Percentiles rank a stretch among this genome's conserved stretches.
Evolutionary conservation across 2,797 vertebrate species (phyloP).

Genomic region (Mormyrops boulengeri): DNA sequence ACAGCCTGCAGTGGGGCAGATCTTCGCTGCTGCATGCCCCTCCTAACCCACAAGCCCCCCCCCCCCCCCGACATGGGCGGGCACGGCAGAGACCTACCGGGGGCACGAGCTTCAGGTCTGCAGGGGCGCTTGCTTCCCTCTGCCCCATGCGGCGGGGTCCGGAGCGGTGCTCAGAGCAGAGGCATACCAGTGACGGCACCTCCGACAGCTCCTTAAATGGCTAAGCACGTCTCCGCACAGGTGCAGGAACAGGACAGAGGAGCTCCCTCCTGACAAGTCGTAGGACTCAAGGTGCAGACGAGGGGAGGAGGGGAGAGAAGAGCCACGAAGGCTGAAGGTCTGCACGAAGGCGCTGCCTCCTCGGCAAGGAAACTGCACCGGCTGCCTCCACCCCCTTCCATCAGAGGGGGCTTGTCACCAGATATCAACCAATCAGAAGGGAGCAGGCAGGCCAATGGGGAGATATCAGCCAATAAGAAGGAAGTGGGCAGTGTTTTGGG

Average conservation of each 20-base stretch:
- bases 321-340: slow-evolving; percentile 47
- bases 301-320: slow-evolving; percentile 11
- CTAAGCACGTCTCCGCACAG: slow-evolving; percentile 56
- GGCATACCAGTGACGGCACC: slow-evolving; percentile 37
- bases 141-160: slow-evolving; percentile 30
- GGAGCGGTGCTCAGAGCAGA: slow-evolving; percentile 32
- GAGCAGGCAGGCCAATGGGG: slow-evolving; percentile 25
- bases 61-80: too few relatives aligned
- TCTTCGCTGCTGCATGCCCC: not conserved
- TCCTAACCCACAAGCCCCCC: not conserved
- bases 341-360: slow-evolving; percentile 46
- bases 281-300: not conserved
- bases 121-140: slow-evolving; percentile 50
- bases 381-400: slow-evolving; percentile 47
- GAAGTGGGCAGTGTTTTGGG: not conserved
- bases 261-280: slow-evolving; percentile 35
- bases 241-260: slow-evolving; percentile 30
- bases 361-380: slow-evolving; percentile 46
- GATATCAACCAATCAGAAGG: slow-evolving; percentile 37
- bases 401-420: slow-evolving; percentile 64
- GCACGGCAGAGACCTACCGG: not conserved
- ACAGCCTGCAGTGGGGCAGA: not conserved
- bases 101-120: not conserved
- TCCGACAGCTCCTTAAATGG: slow-evolving; percentile 54
- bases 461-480: not conserved